Conservation (phyloP, 2,888 invertebrate species). For the Harpalus rubripes region DNA sequence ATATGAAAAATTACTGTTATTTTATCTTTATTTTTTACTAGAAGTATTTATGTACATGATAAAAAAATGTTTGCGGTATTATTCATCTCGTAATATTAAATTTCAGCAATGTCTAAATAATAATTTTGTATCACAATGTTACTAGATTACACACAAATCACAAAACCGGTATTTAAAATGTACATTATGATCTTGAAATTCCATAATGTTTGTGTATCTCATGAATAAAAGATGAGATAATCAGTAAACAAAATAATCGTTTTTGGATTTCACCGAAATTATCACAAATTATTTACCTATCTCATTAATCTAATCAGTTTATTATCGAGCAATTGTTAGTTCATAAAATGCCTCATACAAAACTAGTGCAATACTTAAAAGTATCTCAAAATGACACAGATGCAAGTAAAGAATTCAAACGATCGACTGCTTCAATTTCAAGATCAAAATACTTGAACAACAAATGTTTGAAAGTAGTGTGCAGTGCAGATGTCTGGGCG, state of each 20-base stretch:
- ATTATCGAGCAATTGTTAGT: slow-evolving; percentile 1
- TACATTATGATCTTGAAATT: background rate
- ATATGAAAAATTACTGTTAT: no score
- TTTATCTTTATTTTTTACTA: no score
- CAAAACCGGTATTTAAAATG: slow-evolving; percentile 1
- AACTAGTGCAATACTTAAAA: slow-evolving; percentile 22
- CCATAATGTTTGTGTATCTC: background rate
- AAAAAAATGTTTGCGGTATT: no score
- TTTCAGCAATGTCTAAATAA: no score
- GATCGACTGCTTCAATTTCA: background rate
- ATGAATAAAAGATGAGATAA: slow-evolving; percentile 13
- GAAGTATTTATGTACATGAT: no score
- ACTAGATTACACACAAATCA: background rate
- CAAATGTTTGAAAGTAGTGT: slow-evolving; percentile 1
- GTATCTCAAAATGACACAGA: slow-evolving; percentile 1
- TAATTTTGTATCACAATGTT: background rate
- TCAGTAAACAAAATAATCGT: background rate
- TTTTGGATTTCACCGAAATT: background rate
- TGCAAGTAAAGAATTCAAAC: background rate
- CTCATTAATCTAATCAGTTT: slow-evolving; percentile 25
- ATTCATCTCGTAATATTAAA: no score
- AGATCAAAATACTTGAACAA: background rate
- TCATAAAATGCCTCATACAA: slow-evolving; percentile 16
- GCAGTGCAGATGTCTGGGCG: slow-evolving; percentile 26
- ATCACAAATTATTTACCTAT: background rate